phyloP scores from a whole-genome alignment of 2,888 invertebrate genomes.

The Branchipolynoe longqiensis region DNA sequence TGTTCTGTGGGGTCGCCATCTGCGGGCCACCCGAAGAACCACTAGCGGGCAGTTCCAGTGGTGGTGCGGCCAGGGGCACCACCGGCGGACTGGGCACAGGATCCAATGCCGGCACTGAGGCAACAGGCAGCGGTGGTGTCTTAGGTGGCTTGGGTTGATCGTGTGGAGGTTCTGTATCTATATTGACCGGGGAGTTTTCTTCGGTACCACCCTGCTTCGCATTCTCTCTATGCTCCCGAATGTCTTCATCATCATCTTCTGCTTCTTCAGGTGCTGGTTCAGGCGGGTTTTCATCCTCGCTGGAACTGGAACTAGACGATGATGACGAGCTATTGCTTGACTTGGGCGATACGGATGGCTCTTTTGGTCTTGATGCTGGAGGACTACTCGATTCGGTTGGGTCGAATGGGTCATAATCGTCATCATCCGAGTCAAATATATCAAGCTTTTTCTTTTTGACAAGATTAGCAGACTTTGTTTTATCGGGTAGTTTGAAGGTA shows the following conservation, averaged over 20 bases:
- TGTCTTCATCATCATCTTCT: conserved; percentile 13
- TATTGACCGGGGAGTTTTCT: neutral
- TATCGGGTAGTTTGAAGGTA: conserved; percentile 50
- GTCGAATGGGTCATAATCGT: conserved; percentile 54
- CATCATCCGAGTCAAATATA: conserved; percentile 44
- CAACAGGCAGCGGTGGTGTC: conserved; percentile 26
- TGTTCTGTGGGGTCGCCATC: conserved; percentile 15
- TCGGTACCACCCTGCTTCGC: neutral
- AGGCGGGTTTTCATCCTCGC: conserved; percentile 3
- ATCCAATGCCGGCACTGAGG: neutral
- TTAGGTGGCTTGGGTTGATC: conserved; percentile 44
- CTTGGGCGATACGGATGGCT: conserved; percentile 50
- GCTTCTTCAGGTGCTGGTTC: conserved; percentile 26
- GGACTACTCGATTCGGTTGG: conserved; percentile 55
- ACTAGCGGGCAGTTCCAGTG: neutral
- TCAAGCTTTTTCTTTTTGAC: conserved; percentile 20
- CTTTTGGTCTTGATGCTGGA: conserved; percentile 34
- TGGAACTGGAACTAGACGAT: neutral
- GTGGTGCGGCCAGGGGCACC: conserved; percentile 11
- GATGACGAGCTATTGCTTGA: too few species aligned
- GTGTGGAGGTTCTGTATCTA: neutral
- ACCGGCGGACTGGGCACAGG: neutral
- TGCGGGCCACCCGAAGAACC: neutral
- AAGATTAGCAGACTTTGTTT: conserved; percentile 10
- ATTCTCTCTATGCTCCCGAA: neutral